Evolutionary conservation across 2,113 vertebrate species (phyloP), one percentile per base, ranked within the genome.

Genomic region (Petroica traversi): DNA sequence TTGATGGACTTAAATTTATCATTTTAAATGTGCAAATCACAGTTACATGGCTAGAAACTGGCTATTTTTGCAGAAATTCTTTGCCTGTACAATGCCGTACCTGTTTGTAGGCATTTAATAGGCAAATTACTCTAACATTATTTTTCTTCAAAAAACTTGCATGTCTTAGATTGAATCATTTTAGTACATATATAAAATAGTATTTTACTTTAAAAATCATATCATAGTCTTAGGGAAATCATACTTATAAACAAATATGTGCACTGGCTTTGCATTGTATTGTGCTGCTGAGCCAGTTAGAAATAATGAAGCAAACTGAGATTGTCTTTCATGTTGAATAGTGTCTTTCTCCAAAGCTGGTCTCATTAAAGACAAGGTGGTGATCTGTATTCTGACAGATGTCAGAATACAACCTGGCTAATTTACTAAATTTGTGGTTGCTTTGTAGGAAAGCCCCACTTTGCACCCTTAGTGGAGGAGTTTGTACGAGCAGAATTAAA

Each of bases 1-100:
- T 95, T 83, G 96, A 97, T 96, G 91, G 94, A 75, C 86, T 96
- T 97, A 93, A 95, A 97, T 97, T 97, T 94, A 97, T 98, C 97
- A 97, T 96, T 97, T 97, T 89, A 90, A 93, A 96, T 95, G 92
- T 94, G 86, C 40, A 41, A 97, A 97, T 97, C 91, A 74, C 73
- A 93, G 87, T 97, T 92, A 83, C 91, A 51, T 62, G 84, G 74
- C 94, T 93, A 85, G 81, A 94, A 98, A 93, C 36, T 79, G 76
- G 89, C 91, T 88, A 66, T 92, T 96, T 96, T 89, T 91, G 75
- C 24, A 95, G 94, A 93, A 97, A 96, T 88, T 94, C 87, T 97
- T 97, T 97, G 94, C 92, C 73, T 77, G 83, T 38, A 83, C 95
- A 95, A 96, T 41, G 40, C 25, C 63, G 54, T 41, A 82, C 97